Conservation (phyloP, 2,888 invertebrate genomes). For the Tachystola acroxantha region DNA sequence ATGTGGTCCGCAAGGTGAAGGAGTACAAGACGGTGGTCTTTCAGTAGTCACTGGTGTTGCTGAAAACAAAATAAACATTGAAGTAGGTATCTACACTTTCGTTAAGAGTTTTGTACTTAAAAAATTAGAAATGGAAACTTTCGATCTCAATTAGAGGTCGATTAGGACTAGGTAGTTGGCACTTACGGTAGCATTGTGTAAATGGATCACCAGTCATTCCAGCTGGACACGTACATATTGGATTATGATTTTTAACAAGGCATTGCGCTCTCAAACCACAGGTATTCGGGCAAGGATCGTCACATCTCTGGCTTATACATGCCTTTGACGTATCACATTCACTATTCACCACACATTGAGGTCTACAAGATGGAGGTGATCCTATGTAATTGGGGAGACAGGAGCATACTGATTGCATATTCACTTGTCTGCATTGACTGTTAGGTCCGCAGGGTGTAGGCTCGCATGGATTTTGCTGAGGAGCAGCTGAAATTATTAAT, state of each 20-base stretch:
- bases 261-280: slow-evolving; percentile 93
- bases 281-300: slow-evolving; percentile 92
- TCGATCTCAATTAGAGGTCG: too few species aligned
- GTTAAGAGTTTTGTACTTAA: too few species aligned
- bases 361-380: slow-evolving; percentile 88
- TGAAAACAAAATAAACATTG: too few species aligned
- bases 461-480: slow-evolving; percentile 84
- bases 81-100: too few species aligned
- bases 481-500: slow-evolving; percentile 47
- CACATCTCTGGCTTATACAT: slow-evolving; percentile 91
- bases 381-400: slow-evolving; percentile 89
- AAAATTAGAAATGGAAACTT: too few species aligned
- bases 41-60: slow-evolving; percentile 73
- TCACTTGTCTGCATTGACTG: slow-evolving; percentile 89
- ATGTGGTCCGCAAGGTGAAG: slow-evolving; percentile 91
- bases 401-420: slow-evolving; percentile 90
- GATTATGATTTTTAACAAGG: slow-evolving; percentile 89
- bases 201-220: slow-evolving; percentile 94
- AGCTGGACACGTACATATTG: slow-evolving; percentile 90
- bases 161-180: too few species aligned
- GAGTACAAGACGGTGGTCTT: slow-evolving; percentile 85
- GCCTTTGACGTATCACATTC: slow-evolving; percentile 90
- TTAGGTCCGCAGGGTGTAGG: slow-evolving; percentile 94
- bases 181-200: slow-evolving; percentile 86
- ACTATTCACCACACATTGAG: slow-evolving; percentile 91